Base-by-base conservation (phyloP, 1,140 invertebrate species). In the Macrocentrus cingulum region DNA sequence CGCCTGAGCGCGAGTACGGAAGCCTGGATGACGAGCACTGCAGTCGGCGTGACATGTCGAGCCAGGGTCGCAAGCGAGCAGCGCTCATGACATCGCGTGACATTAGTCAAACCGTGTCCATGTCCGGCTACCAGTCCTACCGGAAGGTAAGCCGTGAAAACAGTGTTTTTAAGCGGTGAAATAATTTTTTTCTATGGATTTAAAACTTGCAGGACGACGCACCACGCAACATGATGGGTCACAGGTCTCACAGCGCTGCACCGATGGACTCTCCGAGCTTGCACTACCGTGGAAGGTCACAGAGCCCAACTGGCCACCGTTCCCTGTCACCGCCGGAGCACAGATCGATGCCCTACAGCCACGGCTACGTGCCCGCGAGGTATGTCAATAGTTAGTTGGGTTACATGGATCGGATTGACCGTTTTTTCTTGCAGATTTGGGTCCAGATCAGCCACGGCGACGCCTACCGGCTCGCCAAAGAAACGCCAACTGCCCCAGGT, bases 401-500 rank as follows among this genome's bases (percentile, higher is more conserved):
- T n/a, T 2, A 15, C 13, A 16, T 15, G 7, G 7, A 2, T 42
- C 7, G 15, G 7, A 42, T 42, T 42, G 39, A 11, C 9, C 7
- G 7, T 42, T 13, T 56, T 46, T 52, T 48, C 36, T 36, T 54
- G 36, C 44, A 84, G 88, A 62, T 90, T 90, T 68, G 85, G 88
- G 69, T 92, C 91, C 22, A 85, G 91, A 34, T 95, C 92, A 39
- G 91, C 91, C 32, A 95, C 91, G 25, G 91, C 91, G 23, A 95
- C 94, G n/a, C 94, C 94, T 42, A 93, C 92, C 22, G 93, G 92
- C 36, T 96, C 94, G 29, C 94, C 94, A 20, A 96, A 97, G 81
- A 97, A 97, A 80, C 83, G 95, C 59, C 94, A 97, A 81, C 84
- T 98, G 63, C 95, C 95, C 62, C 91, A 94, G 79, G 94, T 97